Conservation (phyloP, 2,113 vertebrate genomes). For the Lophius piscatorius region DNA sequence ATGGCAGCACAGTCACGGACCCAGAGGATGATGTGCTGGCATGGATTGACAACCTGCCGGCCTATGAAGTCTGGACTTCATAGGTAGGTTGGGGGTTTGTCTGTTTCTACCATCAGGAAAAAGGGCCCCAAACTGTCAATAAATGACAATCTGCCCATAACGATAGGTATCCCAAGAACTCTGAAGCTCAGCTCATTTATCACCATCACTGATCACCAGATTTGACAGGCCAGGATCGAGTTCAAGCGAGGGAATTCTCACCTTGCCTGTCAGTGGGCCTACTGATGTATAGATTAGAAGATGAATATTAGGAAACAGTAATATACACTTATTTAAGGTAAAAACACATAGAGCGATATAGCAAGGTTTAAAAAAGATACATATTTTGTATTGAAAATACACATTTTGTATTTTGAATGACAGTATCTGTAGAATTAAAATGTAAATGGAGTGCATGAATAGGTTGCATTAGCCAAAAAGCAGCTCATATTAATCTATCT, state of each 20-base stretch:
- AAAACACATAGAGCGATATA: slow-evolving; percentile 15
- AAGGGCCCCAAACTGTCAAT: slow-evolving; percentile 42
- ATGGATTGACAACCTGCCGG: slow-evolving; percentile 79
- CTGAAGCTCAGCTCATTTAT: slow-evolving; percentile 49
- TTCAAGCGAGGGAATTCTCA: slow-evolving; percentile 8
- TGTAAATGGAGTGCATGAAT: slow-evolving; percentile 2
- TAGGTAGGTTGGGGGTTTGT: no score
- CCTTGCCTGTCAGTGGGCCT: slow-evolving; percentile 11
- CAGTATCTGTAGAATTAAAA: slow-evolving; percentile 1
- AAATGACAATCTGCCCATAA: slow-evolving; percentile 50
- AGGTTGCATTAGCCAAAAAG: neutral
- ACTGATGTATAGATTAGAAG: slow-evolving; percentile 22
- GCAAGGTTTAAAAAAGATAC: neutral
- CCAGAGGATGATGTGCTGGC: slow-evolving; percentile 83
- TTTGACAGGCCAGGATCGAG: slow-evolving; percentile 23
- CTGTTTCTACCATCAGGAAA: slow-evolving; percentile 91
- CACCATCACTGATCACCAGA: slow-evolving; percentile 43
- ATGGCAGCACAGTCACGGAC: slow-evolving; percentile 69
- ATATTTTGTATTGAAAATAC: neutral
- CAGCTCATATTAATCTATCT: slow-evolving; percentile 41
- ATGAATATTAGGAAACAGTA: slow-evolving; percentile 12
- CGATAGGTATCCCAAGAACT: slow-evolving; percentile 18
- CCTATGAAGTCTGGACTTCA: slow-evolving; percentile 69
- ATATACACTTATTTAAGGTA: neutral
- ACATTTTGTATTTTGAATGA: neutral